A percentile compares a stretch with the other conserved stretches of the same genome.
Evolutionary conservation across 2,888 invertebrate species (phyloP).

Genomic region (Biston betularia): DNA sequence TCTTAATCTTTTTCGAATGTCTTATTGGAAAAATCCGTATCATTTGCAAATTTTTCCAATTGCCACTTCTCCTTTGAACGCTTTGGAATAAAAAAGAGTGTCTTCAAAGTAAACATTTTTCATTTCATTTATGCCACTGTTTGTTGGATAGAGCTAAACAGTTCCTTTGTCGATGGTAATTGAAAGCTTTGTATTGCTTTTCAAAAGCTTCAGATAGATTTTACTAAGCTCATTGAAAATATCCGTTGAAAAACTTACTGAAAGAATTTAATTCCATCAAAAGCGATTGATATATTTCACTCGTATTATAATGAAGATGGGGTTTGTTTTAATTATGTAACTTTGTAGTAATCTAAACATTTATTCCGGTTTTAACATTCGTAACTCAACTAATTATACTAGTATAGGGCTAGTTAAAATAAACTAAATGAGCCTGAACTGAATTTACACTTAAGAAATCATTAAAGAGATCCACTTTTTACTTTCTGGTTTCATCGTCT

Average conservation of each 20-base stretch:
- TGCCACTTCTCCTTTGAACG: slow-evolving; percentile 34
- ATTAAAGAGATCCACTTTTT: too few species aligned
- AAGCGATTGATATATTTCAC: background rate
- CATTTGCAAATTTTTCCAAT: slow-evolving; percentile 61
- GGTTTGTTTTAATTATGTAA: too few species aligned
- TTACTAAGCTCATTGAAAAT: slow-evolving; percentile 14
- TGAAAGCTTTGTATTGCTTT: slow-evolving; percentile 25
- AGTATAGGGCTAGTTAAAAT: too few species aligned
- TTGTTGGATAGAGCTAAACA: slow-evolving; percentile 31
- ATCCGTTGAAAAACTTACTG: slow-evolving; percentile 2
- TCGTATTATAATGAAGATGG: background rate
- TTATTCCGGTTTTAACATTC: too few species aligned
- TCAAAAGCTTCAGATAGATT: slow-evolving; percentile 16
- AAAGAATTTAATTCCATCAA: slow-evolving; percentile 5
- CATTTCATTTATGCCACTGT: slow-evolving; percentile 33
- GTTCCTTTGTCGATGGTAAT: slow-evolving; percentile 25
- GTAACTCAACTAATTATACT: too few species aligned
- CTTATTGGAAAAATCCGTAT: slow-evolving; percentile 61
- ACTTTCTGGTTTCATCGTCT: too few species aligned
- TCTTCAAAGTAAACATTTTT: slow-evolving; percentile 35
- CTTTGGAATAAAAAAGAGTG: slow-evolving; percentile 23
- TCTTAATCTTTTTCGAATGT: slow-evolving; percentile 57
- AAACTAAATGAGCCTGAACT: too few species aligned
- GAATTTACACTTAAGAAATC: too few species aligned
- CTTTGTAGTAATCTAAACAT: too few species aligned